phyloP scores from a whole-genome alignment of 1,140 invertebrate species.

The Magallana gigas region DNA sequence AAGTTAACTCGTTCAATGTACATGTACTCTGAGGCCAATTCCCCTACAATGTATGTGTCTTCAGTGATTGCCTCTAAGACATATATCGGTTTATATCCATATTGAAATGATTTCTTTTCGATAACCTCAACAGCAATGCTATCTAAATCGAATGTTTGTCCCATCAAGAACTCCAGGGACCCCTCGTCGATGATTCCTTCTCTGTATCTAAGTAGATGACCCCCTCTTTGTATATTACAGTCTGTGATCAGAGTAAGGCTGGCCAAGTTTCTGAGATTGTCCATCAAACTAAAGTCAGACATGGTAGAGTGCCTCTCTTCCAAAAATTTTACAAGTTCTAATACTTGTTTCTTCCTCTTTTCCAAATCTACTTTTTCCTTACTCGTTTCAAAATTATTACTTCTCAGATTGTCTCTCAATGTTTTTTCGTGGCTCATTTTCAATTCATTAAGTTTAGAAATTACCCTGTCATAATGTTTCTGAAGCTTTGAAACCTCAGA shows the following conservation, averaged over 20 bases:
- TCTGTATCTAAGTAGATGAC: background rate
- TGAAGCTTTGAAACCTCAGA: conserved; percentile 5
- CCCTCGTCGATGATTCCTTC: background rate
- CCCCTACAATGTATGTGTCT: background rate
- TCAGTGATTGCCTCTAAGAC: background rate
- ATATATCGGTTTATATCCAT: background rate
- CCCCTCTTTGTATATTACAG: background rate
- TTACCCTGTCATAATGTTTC: background rate
- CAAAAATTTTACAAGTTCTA: background rate
- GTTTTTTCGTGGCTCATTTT: background rate
- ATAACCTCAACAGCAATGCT: background rate
- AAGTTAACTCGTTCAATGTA: background rate
- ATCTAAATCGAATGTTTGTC: background rate
- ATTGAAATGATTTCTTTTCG: too few relatives aligned
- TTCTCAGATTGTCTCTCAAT: background rate
- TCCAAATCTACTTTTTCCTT: background rate
- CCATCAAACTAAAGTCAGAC: background rate
- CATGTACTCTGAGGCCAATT: background rate
- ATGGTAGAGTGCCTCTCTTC: background rate
- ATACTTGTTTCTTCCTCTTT: background rate
- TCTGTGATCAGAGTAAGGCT: background rate
- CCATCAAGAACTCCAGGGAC: background rate
- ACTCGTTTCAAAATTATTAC: background rate
- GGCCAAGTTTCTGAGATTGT: background rate
- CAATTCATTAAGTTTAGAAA: background rate